Conservation (phyloP, 2,797 vertebrate genomes). For the Poeciliopsis presidionis region DNA sequence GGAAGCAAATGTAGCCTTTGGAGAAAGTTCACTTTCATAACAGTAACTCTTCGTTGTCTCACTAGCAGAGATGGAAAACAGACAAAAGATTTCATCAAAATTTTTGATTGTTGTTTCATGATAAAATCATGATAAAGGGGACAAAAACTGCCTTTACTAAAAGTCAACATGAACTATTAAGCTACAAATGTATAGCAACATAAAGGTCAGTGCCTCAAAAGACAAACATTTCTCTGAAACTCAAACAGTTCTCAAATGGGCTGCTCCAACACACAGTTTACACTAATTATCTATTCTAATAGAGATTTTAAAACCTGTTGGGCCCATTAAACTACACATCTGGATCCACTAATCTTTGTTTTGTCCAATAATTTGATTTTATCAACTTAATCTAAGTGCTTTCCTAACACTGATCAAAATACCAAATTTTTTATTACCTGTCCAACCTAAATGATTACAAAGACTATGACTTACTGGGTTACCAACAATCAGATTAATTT, state of each 20-base stretch:
- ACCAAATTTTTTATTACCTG: neutral
- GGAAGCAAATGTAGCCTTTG: neutral
- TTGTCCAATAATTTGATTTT: neutral
- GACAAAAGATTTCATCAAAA: neutral
- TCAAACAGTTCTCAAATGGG: neutral
- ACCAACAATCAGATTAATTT: neutral
- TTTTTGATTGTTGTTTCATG: neutral
- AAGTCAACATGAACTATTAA: neutral
- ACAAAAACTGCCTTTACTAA: neutral
- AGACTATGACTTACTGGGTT: neutral
- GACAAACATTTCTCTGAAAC: neutral
- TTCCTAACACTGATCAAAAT: neutral
- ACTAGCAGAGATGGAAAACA: neutral
- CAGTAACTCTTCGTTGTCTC: neutral
- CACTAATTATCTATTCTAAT: neutral
- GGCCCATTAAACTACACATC: neutral
- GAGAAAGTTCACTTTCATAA: constrained; percentile 5
- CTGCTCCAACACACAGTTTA: neutral
- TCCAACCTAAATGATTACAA: neutral
- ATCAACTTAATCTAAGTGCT: neutral
- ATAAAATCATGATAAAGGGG: neutral
- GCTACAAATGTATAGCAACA: neutral
- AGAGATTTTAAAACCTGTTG: neutral
- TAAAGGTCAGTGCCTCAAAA: neutral
- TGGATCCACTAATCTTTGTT: neutral